Base-by-base conservation (phyloP, 2,797 vertebrate genomes). In the Peromyscus eremicus region DNA sequence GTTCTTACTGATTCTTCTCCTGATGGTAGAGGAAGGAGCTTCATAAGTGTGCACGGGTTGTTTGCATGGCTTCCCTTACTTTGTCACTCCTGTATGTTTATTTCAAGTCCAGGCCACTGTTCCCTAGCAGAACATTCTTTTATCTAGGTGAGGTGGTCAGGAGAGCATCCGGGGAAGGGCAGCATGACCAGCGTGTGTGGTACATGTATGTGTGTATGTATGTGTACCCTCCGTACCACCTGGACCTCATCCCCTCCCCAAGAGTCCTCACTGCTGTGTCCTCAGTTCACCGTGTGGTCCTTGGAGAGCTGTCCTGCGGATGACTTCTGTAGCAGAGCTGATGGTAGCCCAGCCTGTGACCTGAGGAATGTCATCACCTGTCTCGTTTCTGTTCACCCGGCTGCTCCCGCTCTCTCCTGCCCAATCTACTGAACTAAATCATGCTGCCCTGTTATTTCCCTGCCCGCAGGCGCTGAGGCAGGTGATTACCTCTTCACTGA, bases 401-500 rank as follows among this genome's bases (percentile, higher is more conserved):
- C 80, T 75, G 32, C 66, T 64, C 9, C 34, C n/a, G 9, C 62
- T 46, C 12, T 43, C 32, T 94, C 29, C 68, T 60, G 70, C 49
- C 3, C 87, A 85, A 0, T 81, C 62, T 64, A 2, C 82, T 55
- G 64, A 34, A 46, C 37, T 43, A 23, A 62, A 21, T 96, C 55
- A 66, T n/a, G 83, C 23, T 64, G 68, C 87, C 71, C 73, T 91
- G 52, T 94, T 89, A 85, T 92, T 94, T 81, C 64, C 1, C 0
- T 57, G 77, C 84, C 23, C 11, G 79, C 70, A 40, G 71, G 70
- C 21, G 43, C 68, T 0, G 0, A 0, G n/a, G 32, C 10, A 0
- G 76, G 37, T 82, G 91, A 88, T 94, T 94, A 52, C 82, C 68
- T 93, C 88, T 79, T 64, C 12, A 49, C 71, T 95, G 93, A 96